These are phyloP conservation scores for Drosophila kuntzei DNA, from an alignment of 2,888 invertebrate genomes.

Conservation along the genomic window DNA sequence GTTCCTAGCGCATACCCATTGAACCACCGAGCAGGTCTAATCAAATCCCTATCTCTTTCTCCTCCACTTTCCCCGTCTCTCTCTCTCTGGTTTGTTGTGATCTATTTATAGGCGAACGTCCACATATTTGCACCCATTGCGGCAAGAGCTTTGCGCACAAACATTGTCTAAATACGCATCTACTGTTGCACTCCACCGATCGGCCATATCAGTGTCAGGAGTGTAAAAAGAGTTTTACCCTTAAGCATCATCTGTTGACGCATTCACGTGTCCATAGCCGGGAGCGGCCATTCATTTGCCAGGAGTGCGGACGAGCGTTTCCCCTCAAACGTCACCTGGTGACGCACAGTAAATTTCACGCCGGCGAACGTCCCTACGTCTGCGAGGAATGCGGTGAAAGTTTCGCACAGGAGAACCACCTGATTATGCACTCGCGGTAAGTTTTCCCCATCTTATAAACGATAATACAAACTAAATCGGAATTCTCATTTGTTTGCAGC, in stretches of 20 bases:
- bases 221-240: conserved; percentile 94
- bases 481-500: conserved; percentile 80
- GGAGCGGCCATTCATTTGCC: conserved; percentile 92
- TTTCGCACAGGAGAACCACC: conserved; percentile 94
- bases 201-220: conserved; percentile 93
- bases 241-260: conserved; percentile 93
- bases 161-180: conserved; percentile 93
- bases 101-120: conserved; percentile 88
- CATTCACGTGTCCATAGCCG: conserved; percentile 92
- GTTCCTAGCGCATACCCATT: conserved; percentile 60
- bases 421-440: conserved; percentile 86
- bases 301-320: conserved; percentile 93
- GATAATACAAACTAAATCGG: no score
- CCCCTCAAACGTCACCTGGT: conserved; percentile 93
- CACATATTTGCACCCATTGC: conserved; percentile 92
- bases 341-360: conserved; percentile 94
- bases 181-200: conserved; percentile 92
- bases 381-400: conserved; percentile 97
- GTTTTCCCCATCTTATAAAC: neutral
- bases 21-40: conserved; percentile 68
- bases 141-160: conserved; percentile 93
- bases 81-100: neutral
- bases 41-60: conserved; percentile 3
- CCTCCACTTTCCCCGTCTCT: conserved; percentile 9
- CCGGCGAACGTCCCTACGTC: conserved; percentile 93